Conservation (phyloP, 2,888 invertebrate genomes). For the Agapetus fuscipes region DNA sequence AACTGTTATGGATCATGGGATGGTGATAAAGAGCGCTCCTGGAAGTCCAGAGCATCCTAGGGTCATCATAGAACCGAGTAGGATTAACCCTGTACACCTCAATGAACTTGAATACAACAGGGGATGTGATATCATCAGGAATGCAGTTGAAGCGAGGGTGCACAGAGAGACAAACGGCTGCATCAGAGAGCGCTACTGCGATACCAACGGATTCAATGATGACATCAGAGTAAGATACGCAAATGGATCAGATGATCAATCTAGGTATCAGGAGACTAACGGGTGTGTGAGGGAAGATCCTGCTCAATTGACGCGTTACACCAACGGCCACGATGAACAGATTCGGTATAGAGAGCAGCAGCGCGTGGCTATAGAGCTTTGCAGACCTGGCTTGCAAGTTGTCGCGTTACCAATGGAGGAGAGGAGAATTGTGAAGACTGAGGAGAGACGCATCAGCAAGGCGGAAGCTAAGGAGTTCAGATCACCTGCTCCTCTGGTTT, state of each 20-base stretch:
- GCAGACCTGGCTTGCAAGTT: slow-evolving; percentile 37
- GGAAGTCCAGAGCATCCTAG: slow-evolving; percentile 13
- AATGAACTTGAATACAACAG: slow-evolving; percentile 11
- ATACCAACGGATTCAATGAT: slow-evolving; percentile 16
- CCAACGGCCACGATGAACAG: slow-evolving; percentile 16
- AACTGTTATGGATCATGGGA: slow-evolving; percentile 13
- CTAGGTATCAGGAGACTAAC: slow-evolving; percentile 1
- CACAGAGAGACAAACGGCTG: background rate
- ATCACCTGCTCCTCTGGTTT: slow-evolving; percentile 30
- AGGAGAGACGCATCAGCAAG: slow-evolving; percentile 32
- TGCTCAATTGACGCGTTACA: slow-evolving; percentile 26
- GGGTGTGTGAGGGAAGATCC: slow-evolving; percentile 30
- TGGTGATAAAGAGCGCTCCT: slow-evolving; percentile 3
- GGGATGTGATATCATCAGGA: slow-evolving; percentile 13
- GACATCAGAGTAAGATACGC: slow-evolving; percentile 1
- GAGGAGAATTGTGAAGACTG: slow-evolving; percentile 37
- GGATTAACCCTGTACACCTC: slow-evolving; percentile 6
- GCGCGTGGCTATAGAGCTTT: slow-evolving; percentile 30
- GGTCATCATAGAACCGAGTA: slow-evolving; percentile 19
- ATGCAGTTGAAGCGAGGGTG: slow-evolving; percentile 5
- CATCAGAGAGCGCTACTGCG: too few species aligned
- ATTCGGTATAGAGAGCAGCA: slow-evolving; percentile 21
- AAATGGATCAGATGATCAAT: too few species aligned
- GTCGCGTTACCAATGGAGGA: slow-evolving; percentile 31
- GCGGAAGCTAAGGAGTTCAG: slow-evolving; percentile 24